Evolutionary conservation across 2,797 vertebrate genomes (phyloP).

Genomic region (Tokudaia muenninki): DNA sequence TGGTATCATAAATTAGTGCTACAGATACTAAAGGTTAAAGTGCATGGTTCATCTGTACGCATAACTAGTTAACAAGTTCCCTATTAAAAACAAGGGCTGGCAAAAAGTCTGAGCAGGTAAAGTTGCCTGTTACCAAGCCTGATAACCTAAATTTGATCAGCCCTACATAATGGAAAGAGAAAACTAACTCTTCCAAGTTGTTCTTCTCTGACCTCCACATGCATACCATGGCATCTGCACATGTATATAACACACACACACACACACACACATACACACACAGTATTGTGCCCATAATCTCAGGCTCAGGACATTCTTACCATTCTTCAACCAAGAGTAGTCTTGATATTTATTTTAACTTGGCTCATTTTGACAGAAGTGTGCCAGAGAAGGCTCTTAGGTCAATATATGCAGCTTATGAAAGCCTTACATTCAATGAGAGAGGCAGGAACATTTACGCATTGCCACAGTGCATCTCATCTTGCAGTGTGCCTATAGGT

Average conservation of each 20-base stretch:
- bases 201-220: background rate
- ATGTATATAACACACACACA: background rate
- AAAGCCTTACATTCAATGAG: background rate
- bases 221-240: background rate
- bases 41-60: background rate
- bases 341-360: slow-evolving; percentile 37
- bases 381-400: background rate
- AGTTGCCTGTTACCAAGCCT: too few species aligned
- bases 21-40: slow-evolving; percentile 35
- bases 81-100: background rate
- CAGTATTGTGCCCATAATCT: background rate
- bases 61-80: background rate
- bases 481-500: background rate
- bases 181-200: too few species aligned
- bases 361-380: slow-evolving; percentile 34
- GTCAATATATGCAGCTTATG: slow-evolving; percentile 8
- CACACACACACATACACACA: background rate
- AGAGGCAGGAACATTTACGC: slow-evolving; percentile 1
- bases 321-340: slow-evolving; percentile 15
- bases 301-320: background rate
- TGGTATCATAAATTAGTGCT: slow-evolving; percentile 7
- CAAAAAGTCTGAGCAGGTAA: too few species aligned
- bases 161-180: too few species aligned
- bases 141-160: too few species aligned
- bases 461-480: background rate